phyloP scores from a whole-genome alignment of 2,888 invertebrate species.

The Cephus spinipes region DNA sequence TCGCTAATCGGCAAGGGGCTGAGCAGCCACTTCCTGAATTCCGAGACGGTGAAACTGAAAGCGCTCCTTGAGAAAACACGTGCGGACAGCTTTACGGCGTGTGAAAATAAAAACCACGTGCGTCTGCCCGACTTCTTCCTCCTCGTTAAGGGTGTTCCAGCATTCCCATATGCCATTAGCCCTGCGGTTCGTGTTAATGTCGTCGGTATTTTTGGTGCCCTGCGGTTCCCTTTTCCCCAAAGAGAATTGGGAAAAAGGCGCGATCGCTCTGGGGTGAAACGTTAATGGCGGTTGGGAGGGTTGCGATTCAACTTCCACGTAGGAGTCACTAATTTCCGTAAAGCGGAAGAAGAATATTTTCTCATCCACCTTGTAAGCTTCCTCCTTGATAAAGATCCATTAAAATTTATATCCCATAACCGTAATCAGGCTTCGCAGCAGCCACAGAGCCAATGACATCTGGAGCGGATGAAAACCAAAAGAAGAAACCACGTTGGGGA shows the following conservation, averaged over 20 bases:
- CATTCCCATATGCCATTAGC: constrained; percentile 7
- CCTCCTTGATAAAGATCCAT: not conserved
- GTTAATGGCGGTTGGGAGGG: not conserved
- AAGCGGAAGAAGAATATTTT: not conserved
- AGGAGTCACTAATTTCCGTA: not conserved
- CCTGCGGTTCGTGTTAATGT: constrained; percentile 8
- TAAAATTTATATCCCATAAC: not conserved
- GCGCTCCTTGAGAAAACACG: constrained; percentile 21
- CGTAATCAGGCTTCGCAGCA: not conserved
- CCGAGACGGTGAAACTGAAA: constrained; percentile 6
- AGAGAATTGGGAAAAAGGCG: not conserved
- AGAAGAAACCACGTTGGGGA: not conserved
- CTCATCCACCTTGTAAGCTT: not conserved
- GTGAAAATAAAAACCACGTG: constrained; percentile 55
- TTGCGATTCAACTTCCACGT: not conserved
- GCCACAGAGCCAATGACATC: not conserved
- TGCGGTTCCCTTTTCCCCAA: not conserved
- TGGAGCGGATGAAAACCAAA: not conserved
- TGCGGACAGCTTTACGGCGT: constrained; percentile 56
- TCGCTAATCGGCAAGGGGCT: not conserved
- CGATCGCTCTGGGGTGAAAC: not conserved
- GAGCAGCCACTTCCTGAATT: constrained; percentile 7
- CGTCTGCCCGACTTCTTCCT: constrained; percentile 19
- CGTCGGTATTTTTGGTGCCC: constrained; percentile 3
- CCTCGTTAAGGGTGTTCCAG: constrained; percentile 17